These are phyloP conservation scores for Pyrrhosoma nymphula DNA, from an alignment of 2,888 invertebrate species.

Conservation along the genomic window DNA sequence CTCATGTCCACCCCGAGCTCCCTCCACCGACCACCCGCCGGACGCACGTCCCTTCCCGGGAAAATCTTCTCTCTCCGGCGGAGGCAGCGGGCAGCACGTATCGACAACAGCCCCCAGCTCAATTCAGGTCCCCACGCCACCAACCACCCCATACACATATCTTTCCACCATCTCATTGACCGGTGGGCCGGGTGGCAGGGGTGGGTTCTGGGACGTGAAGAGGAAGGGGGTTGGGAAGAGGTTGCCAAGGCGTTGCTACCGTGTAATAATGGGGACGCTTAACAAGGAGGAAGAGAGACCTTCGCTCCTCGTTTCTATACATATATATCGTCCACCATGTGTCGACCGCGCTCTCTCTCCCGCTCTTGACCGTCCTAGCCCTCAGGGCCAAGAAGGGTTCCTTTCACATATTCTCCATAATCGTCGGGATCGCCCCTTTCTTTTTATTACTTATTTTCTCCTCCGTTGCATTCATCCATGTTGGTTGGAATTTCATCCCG, in stretches of 20 bases:
- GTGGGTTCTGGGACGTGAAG: background rate
- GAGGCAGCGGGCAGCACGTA: background rate
- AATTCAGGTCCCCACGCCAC: background rate
- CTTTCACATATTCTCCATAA: slow-evolving; percentile 3
- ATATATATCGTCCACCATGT: background rate
- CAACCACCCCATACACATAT: background rate
- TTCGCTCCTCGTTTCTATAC: background rate
- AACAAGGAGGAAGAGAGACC: background rate
- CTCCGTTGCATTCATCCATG: background rate
- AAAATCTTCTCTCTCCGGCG: background rate
- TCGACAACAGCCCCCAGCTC: slow-evolving; percentile 20
- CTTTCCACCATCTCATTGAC: slow-evolving; percentile 14
- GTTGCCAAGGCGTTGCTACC: background rate
- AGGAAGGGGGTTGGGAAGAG: background rate
- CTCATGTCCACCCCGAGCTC: background rate
- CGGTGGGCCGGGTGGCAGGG: background rate
- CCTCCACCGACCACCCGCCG: background rate
- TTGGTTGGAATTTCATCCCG: background rate
- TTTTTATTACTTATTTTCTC: background rate
- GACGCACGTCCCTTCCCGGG: background rate
- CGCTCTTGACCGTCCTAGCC: background rate
- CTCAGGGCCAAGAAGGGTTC: background rate
- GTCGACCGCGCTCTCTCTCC: background rate
- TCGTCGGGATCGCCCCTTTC: background rate
- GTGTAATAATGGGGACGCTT: background rate